Conservation (phyloP, 2,797 vertebrate species). For the Allobates femoralis region DNA sequence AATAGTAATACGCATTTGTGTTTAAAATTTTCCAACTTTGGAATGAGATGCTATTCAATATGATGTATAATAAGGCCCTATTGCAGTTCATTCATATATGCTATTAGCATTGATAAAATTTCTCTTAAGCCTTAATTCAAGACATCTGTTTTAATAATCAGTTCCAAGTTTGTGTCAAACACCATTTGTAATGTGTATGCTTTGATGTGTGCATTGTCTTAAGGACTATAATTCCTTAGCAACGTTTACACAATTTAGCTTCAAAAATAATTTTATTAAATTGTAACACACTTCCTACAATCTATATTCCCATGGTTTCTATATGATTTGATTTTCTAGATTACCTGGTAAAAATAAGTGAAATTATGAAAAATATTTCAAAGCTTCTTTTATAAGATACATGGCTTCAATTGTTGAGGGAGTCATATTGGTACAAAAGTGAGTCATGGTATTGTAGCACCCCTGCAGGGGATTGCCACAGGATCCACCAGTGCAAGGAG, state of each 20-base stretch:
- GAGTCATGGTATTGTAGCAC: too few relatives aligned
- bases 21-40: neutral
- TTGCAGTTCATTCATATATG: conserved; percentile 11
- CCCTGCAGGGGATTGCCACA: too few relatives aligned
- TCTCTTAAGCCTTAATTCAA: conserved; percentile 9
- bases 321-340: neutral
- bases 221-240: neutral
- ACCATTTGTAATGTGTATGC: conserved; percentile 27
- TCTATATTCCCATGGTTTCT: neutral
- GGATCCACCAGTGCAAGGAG: too few relatives aligned
- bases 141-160: conserved; percentile 42
- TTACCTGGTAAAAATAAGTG: neutral
- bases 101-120: conserved; percentile 19
- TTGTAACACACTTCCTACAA: neutral
- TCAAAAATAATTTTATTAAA: neutral
- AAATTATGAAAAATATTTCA: neutral
- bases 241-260: neutral
- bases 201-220: conserved; percentile 34
- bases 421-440: neutral
- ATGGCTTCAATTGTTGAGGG: neutral
- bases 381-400: neutral
- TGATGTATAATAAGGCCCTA: conserved; percentile 16
- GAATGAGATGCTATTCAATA: conserved; percentile 6
- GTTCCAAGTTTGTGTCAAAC: conserved; percentile 44
- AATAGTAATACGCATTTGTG: neutral